Percentiles rank a stretch among this genome's conserved stretches.
Conservation (phyloP, 1,140 invertebrate species). For the Reticulitermes speratus region DNA sequence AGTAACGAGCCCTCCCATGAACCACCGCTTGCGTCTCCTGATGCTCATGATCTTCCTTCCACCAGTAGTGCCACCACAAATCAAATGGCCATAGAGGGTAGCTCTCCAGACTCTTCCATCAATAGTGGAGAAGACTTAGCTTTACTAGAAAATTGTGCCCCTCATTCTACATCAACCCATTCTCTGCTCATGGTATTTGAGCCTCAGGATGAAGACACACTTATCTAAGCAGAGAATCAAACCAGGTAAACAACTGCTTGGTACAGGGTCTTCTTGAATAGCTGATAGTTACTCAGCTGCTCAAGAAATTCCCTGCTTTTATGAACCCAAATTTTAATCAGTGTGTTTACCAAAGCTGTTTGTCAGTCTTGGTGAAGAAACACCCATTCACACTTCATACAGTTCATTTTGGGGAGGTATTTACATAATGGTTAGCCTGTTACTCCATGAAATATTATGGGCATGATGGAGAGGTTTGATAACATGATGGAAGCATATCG, state of each 20-base stretch:
- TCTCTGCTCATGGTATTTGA: conserved; percentile 69
- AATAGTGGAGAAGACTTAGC: conserved; percentile 31
- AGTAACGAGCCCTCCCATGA: conserved; percentile 38
- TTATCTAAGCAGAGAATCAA: conserved; percentile 55
- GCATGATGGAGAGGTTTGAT: no score
- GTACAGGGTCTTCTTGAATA: no score
- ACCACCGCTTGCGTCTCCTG: conserved; percentile 61
- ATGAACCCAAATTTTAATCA: no score
- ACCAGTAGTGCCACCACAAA: conserved; percentile 61
- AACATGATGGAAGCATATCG: no score
- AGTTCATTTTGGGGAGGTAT: no score
- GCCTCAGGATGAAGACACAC: conserved; percentile 69
- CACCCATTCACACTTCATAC: no score
- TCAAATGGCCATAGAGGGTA: conserved; percentile 58
- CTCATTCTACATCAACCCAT: conserved; percentile 59
- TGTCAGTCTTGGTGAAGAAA: no score
- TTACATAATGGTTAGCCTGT: no score
- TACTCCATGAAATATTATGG: no score
- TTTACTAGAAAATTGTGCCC: not conserved
- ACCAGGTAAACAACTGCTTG: no score
- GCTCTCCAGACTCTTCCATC: conserved; percentile 53
- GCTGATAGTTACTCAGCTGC: no score
- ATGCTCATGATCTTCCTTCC: conserved; percentile 57
- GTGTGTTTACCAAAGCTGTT: not conserved
- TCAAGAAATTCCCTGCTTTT: no score